phyloP scores from a whole-genome alignment of 2,888 invertebrate genomes.

The Aleiodes testaceus region DNA sequence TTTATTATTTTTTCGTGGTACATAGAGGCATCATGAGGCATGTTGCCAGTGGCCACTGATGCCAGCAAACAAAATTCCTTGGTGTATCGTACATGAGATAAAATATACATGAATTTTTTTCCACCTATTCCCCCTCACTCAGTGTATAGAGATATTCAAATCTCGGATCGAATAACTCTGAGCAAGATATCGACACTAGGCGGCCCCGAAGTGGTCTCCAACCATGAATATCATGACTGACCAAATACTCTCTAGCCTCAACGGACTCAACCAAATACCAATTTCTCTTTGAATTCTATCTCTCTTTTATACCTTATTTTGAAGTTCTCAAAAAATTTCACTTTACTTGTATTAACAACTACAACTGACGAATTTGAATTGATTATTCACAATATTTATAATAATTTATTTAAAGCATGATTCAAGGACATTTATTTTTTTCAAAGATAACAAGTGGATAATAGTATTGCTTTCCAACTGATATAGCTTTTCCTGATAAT shows the following conservation, averaged over 20 bases:
- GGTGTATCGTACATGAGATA: slow-evolving; percentile 54
- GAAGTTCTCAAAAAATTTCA: too few relatives aligned
- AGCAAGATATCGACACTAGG: slow-evolving; percentile 51
- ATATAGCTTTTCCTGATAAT: too few relatives aligned
- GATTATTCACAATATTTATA: too few relatives aligned
- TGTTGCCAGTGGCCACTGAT: slow-evolving; percentile 13
- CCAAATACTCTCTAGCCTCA: slow-evolving; percentile 57
- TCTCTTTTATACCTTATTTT: too few relatives aligned
- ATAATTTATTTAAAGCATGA: too few relatives aligned
- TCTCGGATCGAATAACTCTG: slow-evolving; percentile 69
- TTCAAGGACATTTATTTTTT: too few relatives aligned
- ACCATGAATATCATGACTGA: slow-evolving; percentile 73
- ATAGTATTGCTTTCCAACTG: too few relatives aligned
- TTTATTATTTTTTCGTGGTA: too few relatives aligned
- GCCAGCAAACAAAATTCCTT: slow-evolving; percentile 27
- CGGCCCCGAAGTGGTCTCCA: slow-evolving; percentile 68
- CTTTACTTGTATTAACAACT: background rate
- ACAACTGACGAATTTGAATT: too few relatives aligned
- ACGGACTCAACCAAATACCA: slow-evolving; percentile 18
- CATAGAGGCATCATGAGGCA: background rate
- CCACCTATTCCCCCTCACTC: slow-evolving; percentile 52
- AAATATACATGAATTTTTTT: slow-evolving; percentile 70
- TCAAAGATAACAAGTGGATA: too few relatives aligned
- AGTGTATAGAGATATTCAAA: slow-evolving; percentile 66
- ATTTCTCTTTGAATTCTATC: background rate